Evolutionary conservation across 53 echinoderm and acorn worm genomes (phyloP), one percentile per base, ranked within the genome.

Genomic region (Zoroaster sp.): DNA sequence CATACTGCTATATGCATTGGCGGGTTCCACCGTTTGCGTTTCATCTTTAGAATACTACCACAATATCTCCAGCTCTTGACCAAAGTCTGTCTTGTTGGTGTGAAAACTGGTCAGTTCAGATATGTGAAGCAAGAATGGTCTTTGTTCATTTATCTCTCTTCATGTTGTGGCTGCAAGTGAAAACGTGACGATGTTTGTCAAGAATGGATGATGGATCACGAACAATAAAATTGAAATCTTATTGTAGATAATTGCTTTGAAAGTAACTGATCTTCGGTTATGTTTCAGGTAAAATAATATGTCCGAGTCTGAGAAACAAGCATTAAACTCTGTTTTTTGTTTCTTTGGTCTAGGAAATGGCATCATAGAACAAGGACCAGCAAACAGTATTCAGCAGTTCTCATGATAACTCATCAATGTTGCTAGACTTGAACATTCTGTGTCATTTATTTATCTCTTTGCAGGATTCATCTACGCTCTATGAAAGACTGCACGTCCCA

Each of bases 401-500:
- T 11, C 63, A 21, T 28, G 63, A 11, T 59, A 21, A 59, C 0
- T 25, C 8, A 59, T 59, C 63, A 25, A 59, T 59, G 28, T 59
- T 28, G 1, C 28, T 59, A 59, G 7, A 59, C 28, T 59, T 59
- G n/a, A 73, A 21, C 13, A 55, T 66, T 80, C 23, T 69, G 42
- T 15, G 53, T 81, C 66, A 69, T 2, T 21, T 79, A 5, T 87
- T 91, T 18, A 35, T 53, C 30, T 38, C 30, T 46, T 68, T 23
- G 44, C 83, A 97, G 97, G 97, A 95, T 85, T 93, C 97, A 11
- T 93, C 97, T 15, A 90, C 95, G 37, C 66, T 97, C 36, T 90
- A 93, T 65, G 97, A 97, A 32, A 93, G 93, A 85, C 92, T 97
- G 7, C 95, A 95, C 67, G 83, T 97, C 66, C 97, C 97, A 3